Base-by-base conservation (phyloP, 2,888 invertebrate species). In the Chymomyza procnemis region DNA sequence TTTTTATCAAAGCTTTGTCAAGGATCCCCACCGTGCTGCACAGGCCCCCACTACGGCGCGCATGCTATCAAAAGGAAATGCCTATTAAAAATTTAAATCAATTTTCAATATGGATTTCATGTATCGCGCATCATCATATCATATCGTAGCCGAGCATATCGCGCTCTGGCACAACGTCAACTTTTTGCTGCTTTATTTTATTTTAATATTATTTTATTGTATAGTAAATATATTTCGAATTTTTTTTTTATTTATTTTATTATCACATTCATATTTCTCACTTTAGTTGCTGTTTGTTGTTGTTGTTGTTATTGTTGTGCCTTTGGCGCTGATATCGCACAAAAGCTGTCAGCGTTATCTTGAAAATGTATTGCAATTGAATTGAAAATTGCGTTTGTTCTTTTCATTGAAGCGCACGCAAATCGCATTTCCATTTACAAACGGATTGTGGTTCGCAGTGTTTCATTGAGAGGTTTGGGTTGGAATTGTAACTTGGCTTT, bases 41-140 rank as follows among this genome's bases (percentile, higher is more conserved):
- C 50, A n/a, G 14, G 19, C 16, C 16, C 16, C 48, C 48, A 2
- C 48, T 26, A 26, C 8, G 1, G 9, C 8, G 50, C 26, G 21
- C 12, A 12, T 54, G n/a, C 41, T 30, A 55, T 34, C 56, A 56
- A 63, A 41, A 54, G 66, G 62, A 57, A 74, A 64, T 70, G 78
- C 81, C 86, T 87, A 84, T 86, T 86, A 84, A 84, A 87, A 75
- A 84, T 84, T 84, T 78, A 84, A 84, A 87, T 84, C 83, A 84
- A 84, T 84, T 83, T 83, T 78, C 85, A 80, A 83, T 82, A 81
- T 81, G 85, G 85, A 84, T 85, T 83, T 71, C 73, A 66, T 63
- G 58, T 61, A 79, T 18, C 69, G 71, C 64, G 66, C 72, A 26
- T 26, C 26, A 67, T 60, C 67, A 41, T 41, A 41, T 41, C 34